These are phyloP conservation scores for Rynchops niger DNA, from an alignment of 2,113 vertebrate species.

Conservation along the genomic window DNA sequence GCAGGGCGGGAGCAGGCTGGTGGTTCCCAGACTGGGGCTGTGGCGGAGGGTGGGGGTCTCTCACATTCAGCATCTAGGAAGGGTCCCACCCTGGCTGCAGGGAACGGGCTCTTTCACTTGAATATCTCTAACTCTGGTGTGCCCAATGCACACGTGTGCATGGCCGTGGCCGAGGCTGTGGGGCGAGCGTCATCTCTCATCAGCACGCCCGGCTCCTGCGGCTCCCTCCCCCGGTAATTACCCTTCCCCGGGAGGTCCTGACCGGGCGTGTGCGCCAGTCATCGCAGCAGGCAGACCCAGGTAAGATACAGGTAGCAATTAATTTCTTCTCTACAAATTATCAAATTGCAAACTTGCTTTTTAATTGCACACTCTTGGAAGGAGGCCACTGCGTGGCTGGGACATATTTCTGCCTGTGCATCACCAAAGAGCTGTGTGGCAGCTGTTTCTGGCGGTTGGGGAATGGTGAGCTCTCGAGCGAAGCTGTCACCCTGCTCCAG, in stretches of 20 bases:
- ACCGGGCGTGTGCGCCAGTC: neutral
- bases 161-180: neutral
- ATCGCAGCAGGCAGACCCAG: neutral
- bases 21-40: neutral
- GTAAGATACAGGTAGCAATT: neutral
- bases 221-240: neutral
- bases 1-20: neutral
- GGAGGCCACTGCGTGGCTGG: neutral
- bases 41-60: neutral
- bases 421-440: neutral
- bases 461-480: neutral
- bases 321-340: slow-evolving; percentile 12
- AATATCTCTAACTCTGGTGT: too few species aligned
- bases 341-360: slow-evolving; percentile 4
- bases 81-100: neutral
- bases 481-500: neutral
- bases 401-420: neutral
- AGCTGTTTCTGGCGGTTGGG: neutral
- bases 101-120: neutral
- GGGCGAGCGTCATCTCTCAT: neutral
- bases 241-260: neutral
- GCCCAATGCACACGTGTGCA: accelerated
- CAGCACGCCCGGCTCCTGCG: accelerated
- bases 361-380: neutral
- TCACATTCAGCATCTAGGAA: neutral